Evolutionary conservation across 1,140 invertebrate genomes (phyloP), one percentile per base, ranked within the genome.

Genomic region (Telenomus remus): DNA sequence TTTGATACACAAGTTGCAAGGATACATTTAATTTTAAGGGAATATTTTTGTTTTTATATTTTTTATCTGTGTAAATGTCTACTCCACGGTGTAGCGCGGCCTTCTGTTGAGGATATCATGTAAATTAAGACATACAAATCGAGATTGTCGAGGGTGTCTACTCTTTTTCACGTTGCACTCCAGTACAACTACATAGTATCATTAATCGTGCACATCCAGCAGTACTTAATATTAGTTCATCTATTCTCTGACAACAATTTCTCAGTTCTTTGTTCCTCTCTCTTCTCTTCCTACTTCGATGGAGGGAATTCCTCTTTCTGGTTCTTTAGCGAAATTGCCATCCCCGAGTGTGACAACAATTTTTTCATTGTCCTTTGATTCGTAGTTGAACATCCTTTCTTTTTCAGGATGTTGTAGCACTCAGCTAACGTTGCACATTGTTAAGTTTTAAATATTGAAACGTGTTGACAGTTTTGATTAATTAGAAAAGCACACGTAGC

Each of bases 81-180:
- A 81, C 83, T 85, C 80, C 80, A 76, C 81, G 80, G 48, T 65
- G 81, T 86, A 27, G 19, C 19, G 83, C 78, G 60, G 78, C 81
- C 85, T 85, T 87, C 80, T 87, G 83, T 87, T 86, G 82, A 86
- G n/a, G 70, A 86, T 85, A 86, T 86, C 83, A 84, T 85, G 85
- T 85, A 86, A 85, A 86, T 86, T 86, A 84, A 84, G 79, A 80
- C 56, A 72, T 79, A 65, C 80, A 42, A 75, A 75, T 56, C 55
- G 51, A 55, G 60, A 73, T 72, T 75, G 54, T 65, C 65, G 56
- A 66, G 60, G 74, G 74, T 71, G 79, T 64, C 19, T 27, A 27
- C 1, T 27, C 47, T 60, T 71, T 82, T 83, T 73, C 60, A 81
- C 74, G 75, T 84, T 81, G 79, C 83, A 82, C 80, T 85, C 79